Base-by-base conservation (phyloP, 2,888 invertebrate species). In the Eustalomyia histrio region DNA sequence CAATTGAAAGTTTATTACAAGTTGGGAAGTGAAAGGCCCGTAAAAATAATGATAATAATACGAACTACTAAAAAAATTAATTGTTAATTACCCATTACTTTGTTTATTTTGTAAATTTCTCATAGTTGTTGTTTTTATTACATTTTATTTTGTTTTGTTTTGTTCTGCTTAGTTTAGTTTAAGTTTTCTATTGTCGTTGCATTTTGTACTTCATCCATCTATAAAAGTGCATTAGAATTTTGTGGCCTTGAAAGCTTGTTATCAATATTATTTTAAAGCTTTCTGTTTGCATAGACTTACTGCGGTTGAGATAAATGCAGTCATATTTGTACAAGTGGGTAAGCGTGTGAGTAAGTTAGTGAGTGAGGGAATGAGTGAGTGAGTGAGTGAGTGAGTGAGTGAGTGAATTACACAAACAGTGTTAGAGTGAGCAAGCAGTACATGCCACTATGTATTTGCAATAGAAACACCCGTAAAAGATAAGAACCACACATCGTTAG, bases 201-300 rank as follows among this genome's bases (percentile, higher is more conserved):
- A 39, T 53, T 64, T 29, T 39, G 52, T 87, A 85, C 86, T 83
- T n/a, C n/a, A n/a, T n/a, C n/a, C 75, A 63, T 74, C 69, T 69
- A 58, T 53, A 47, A 12, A 52, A 71, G 65, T 76, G 79, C 76
- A 78, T 71, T 80, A 75, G 80, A 83, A 79, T 71, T 73, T 69
- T 43, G n/a, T 85, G 85, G 83, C 85, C 85, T 85, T 85, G 85
- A 85, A 84, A 83, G 83, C 82, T 85, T 79, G 82, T 85, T 85
- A 86, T 85, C 85, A 85, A 83, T 84, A 82, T 84, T 50, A 80
- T 78, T 64, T 60, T 78, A 72, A 72, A 76, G 73, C 80, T 81
- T 76, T 73, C 53, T 74, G 81, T 81, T 81, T 81, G 74, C 76
- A 81, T 74, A 80, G 76, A 78, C 74, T 81, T 71, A 81, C 55